These are phyloP conservation scores for Entelurus aequoreus DNA, from an alignment of 2,113 vertebrate species.

Conservation along the genomic window DNA sequence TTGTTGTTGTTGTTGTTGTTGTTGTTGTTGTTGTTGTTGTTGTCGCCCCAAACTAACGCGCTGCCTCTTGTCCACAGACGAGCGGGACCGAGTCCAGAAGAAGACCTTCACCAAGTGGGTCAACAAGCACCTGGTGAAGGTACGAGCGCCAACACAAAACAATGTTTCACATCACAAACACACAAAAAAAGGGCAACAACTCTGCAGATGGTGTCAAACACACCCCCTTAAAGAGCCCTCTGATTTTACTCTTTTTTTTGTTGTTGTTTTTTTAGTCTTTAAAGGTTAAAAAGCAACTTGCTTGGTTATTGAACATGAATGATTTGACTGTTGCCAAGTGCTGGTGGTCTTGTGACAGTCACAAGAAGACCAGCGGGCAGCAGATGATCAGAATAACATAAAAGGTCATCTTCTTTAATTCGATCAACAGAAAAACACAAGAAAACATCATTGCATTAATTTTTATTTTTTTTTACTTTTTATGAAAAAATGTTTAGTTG, in stretches of 20 bases:
- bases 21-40: background rate
- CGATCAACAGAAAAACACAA: no score
- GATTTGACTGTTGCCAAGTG: background rate
- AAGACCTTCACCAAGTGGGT: constrained; percentile 96
- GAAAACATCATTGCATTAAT: no score
- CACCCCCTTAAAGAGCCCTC: no score
- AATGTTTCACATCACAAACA: no score
- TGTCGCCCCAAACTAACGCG: background rate
- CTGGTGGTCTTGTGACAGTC: background rate
- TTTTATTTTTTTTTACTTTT: no score
- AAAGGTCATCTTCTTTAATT: no score
- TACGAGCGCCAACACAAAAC: constrained; percentile 31
- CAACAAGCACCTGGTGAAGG: constrained; percentile 91
- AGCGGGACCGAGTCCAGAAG: constrained; percentile 87
- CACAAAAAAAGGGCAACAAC: no score
- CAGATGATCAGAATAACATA: no score
- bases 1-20: no score
- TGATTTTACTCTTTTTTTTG: no score
- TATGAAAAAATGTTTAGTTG: no score
- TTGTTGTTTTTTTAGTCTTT: background rate
- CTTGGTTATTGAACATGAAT: background rate
- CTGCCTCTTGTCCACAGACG: constrained; percentile 66
- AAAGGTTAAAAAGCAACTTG: background rate
- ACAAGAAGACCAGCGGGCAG: background rate
- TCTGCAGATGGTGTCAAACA: no score